Evolutionary conservation across 2,113 vertebrate genomes (phyloP), one percentile per base, ranked within the genome.

Genomic region (Polyodon spathula): DNA sequence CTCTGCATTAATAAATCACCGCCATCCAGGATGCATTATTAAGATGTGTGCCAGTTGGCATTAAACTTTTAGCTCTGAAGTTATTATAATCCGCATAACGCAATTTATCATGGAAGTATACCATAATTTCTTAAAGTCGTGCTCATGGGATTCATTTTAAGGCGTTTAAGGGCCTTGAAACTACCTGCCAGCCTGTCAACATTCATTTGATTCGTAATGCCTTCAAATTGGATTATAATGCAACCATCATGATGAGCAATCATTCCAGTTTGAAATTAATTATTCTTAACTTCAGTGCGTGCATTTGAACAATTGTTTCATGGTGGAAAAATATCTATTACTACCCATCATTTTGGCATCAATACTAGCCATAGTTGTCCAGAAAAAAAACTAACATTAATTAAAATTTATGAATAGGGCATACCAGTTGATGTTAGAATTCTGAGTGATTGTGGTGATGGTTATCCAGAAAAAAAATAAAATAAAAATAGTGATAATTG

Each of bases 161-260:
- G 37, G 40, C 41, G 54, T 52, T 43, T 17, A 9, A 48, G 37
- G 48, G 39, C 54, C 7, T 4, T 37, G 55, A 40, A 12, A 15
- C 6, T 16, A 16, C 5, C 59, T 66, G 59, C 56, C 60, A 58
- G 40, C 7, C 12, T 40, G 50, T 48, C 61, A 54, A 52, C 14
- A 53, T 37, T 44, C 60, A 59, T 44, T 62, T 58, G 56, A 38
- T 9, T 6, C 17, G 10, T 55, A 60, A 55, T 53, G 39, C 17
- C 15, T 17, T 56, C 50, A 58, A 52, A 66, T 53, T 58, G 17
- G 42, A 27, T 51, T 66, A 60, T 43, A 56, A 50, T 8, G 27
- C 56, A 60, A 41, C 66, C 56, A 59, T 50, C 53, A 60, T 6
- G n/a, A 38, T 41, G 42, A 41, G 14, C 56, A 62, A 52, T 51